Base-by-base conservation (phyloP, 2,888 invertebrate species). In the Chymomyza procnemis region DNA sequence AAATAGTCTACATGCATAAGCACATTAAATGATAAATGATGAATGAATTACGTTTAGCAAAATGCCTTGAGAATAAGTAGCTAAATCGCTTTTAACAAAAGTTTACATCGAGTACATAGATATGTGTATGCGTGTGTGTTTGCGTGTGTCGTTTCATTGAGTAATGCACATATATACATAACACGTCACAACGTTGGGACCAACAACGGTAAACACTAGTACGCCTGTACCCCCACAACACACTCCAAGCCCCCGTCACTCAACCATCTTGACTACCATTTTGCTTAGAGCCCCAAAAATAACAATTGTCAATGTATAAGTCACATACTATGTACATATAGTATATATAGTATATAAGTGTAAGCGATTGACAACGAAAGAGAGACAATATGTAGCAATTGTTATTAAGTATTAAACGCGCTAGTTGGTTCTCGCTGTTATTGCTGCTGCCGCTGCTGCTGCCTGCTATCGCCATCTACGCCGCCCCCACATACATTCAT, bases 221-320 rank as follows among this genome's bases (percentile, higher is more conserved):
- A 14, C 47, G 34, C 67, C n/a, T n/a, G n/a, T n/a, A n/a, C n/a
- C n/a, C n/a, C n/a, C n/a, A n/a, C n/a, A n/a, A n/a, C n/a, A n/a
- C n/a, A n/a, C n/a, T n/a, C n/a, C n/a, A n/a, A n/a, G n/a, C 5
- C 26, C 26, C 8, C 6, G 26, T 8, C 9, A 4, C 64, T 80
- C 78, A 77, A 80, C 78, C 78, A 78, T 57, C 30, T 78, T 59
- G 70, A 76, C 81, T 75, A 79, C 81, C 80, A 84, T 86, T 86
- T 81, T 81, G 85, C 82, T 70, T 79, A 84, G 71, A 71, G 74
- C 71, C 72, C 72, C 79, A 73, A 18, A 18, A 54, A 76, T 80
- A 85, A 71, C 78, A 68, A 85, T 70, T 83, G 75, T 71, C 69
- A 62, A 61, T 80, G 66, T 72, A n/a, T 70, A 61, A 21, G 26